Percentiles rank a stretch among this genome's conserved stretches.
phyloP scores from a whole-genome alignment of 2,113 vertebrate species.

The Eolophus roseicapilla region DNA sequence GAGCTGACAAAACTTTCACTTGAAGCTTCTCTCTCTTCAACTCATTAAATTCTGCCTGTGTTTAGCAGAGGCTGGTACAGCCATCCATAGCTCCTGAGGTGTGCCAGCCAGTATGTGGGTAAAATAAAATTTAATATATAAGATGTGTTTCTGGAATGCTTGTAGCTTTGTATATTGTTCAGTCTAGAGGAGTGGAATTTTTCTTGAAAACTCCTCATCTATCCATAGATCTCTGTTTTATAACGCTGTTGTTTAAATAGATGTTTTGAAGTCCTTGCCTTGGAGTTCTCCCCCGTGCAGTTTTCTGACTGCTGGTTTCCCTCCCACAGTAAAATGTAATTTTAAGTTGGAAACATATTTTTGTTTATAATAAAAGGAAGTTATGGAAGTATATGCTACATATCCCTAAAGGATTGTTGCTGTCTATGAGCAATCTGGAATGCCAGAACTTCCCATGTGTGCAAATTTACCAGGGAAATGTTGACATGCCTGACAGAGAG shows the following conservation, averaged over 20 bases:
- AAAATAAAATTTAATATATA: not conserved
- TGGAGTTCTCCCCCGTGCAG: not conserved
- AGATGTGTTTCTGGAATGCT: not conserved
- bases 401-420: not conserved
- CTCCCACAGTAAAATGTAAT: not conserved
- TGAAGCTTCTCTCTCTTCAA: not conserved
- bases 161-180: not conserved
- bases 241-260: not conserved
- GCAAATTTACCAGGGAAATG: not conserved
- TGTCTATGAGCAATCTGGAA: rapidly evolving
- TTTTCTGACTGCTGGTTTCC: not conserved
- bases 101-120: not conserved
- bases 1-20: not conserved
- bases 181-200: not conserved
- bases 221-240: not conserved
- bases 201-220: not conserved
- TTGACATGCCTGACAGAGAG: not conserved
- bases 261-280: not conserved
- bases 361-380: not conserved
- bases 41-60: not conserved
- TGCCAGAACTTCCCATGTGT: not conserved
- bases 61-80: not conserved
- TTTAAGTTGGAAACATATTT: not conserved
- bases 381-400: not conserved
- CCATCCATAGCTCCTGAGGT: not conserved